These are phyloP conservation scores for Anniella stebbinsi DNA, from an alignment of 2,797 vertebrate genomes.

Conservation along the genomic window DNA sequence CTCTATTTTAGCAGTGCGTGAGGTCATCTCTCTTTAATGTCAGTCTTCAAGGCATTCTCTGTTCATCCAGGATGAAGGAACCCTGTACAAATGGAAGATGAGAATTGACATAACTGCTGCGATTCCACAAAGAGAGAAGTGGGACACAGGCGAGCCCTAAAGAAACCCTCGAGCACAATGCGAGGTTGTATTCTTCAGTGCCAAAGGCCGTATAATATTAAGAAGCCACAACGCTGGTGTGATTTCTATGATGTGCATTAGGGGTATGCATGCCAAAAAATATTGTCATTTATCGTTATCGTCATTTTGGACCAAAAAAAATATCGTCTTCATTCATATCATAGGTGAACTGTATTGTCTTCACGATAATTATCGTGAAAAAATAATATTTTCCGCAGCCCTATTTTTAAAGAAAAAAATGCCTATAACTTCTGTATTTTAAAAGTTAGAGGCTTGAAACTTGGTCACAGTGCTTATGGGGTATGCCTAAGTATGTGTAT, in stretches of 20 bases:
- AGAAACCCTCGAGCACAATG: constrained; percentile 22
- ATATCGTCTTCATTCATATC: too few relatives aligned
- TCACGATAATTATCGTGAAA: too few relatives aligned
- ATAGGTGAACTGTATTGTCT: too few relatives aligned
- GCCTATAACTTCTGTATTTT: too few relatives aligned
- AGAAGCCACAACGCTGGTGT: neutral
- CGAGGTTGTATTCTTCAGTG: constrained; percentile 10
- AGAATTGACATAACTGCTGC: constrained; percentile 31
- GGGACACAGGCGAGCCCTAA: constrained; percentile 10
- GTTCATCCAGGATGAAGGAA: constrained; percentile 33
- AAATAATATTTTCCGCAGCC: too few relatives aligned
- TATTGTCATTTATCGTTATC: too few relatives aligned
- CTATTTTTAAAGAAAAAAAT: too few relatives aligned
- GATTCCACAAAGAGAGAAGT: constrained; percentile 27
- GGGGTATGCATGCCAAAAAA: too few relatives aligned
- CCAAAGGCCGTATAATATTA: neutral
- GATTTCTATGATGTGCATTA: neutral
- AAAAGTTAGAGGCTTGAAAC: too few relatives aligned
- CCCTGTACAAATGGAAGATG: constrained; percentile 15
- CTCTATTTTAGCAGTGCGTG: constrained; percentile 10
- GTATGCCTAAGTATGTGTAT: too few relatives aligned
- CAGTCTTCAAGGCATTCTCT: constrained; percentile 39
- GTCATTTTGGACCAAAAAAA: too few relatives aligned
- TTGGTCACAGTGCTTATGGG: too few relatives aligned
- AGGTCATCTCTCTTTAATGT: constrained; percentile 36